phyloP scores from a whole-genome alignment of 2,113 vertebrate genomes.

The Oriolus oriolus region DNA sequence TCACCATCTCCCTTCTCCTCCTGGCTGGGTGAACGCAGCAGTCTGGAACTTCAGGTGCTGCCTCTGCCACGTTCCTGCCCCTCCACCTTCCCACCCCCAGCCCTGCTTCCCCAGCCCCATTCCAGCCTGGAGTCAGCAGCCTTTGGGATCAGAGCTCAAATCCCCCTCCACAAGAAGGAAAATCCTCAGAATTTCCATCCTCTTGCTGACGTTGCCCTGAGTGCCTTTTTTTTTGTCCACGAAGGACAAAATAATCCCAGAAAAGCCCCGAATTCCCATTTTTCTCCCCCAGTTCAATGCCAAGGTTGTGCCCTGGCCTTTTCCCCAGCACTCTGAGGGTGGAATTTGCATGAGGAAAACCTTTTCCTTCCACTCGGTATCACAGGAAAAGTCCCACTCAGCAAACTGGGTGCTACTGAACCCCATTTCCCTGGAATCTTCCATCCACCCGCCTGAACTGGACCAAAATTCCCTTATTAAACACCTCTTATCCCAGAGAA shows the following conservation, averaged over 20 bases:
- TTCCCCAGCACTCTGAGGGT: background rate
- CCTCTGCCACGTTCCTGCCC: background rate
- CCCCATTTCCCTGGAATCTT: background rate
- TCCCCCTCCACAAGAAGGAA: background rate
- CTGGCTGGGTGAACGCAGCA: background rate
- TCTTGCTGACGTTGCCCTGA: no score
- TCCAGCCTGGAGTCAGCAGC: background rate
- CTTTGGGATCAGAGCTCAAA: background rate
- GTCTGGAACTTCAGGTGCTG: accelerated
- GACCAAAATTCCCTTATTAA: background rate
- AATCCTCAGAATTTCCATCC: background rate
- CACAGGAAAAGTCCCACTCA: background rate
- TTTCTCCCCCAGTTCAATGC: background rate
- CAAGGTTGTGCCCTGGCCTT: background rate
- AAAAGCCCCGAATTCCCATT: background rate
- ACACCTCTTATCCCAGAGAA: background rate
- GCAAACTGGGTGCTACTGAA: no score
- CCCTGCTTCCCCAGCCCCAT: background rate
- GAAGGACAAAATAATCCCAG: background rate
- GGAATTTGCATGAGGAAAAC: background rate
- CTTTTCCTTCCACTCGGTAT: background rate
- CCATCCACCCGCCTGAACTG: background rate
- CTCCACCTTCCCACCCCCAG: background rate
- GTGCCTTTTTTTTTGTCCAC: background rate
- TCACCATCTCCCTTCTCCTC: background rate